A percentile compares a stretch with the other conserved stretches of the same genome.
phyloP scores from a whole-genome alignment of 1,140 invertebrate species.

The Triops longicaudatus region DNA sequence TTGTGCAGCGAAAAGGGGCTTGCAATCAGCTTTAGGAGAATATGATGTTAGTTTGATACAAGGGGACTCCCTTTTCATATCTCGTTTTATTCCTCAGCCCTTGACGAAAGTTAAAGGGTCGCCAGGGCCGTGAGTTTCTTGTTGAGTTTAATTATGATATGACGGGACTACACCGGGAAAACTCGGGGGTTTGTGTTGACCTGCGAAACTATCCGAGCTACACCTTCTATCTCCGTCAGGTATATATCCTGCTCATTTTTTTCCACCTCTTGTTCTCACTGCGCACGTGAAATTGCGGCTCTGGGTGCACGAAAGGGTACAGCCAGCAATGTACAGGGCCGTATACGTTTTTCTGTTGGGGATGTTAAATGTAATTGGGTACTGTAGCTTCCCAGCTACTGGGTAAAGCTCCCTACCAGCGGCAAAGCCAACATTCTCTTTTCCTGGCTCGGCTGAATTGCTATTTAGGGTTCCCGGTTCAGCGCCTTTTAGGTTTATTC shows the following conservation, averaged over 20 bases:
- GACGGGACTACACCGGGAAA: too few relatives aligned
- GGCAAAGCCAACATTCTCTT: not conserved
- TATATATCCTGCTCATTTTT: not conserved
- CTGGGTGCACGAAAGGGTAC: not conserved
- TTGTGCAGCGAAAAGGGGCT: constrained; percentile 11
- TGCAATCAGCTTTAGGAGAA: not conserved
- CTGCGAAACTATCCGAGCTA: too few relatives aligned
- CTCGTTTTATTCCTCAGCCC: not conserved
- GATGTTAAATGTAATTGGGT: not conserved
- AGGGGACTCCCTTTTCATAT: not conserved
- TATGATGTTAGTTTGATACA: not conserved
- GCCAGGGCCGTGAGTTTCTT: too few relatives aligned
- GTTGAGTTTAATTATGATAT: too few relatives aligned
- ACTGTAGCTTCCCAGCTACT: not conserved
- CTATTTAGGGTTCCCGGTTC: constrained; percentile 14
- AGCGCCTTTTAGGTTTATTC: not conserved
- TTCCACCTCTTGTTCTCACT: not conserved
- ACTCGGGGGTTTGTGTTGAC: too few relatives aligned
- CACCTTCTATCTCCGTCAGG: too few relatives aligned
- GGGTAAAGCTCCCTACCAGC: not conserved
- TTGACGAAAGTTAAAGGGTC: not conserved
- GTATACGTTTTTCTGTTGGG: not conserved
- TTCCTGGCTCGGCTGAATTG: not conserved
- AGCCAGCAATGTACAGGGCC: not conserved
- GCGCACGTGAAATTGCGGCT: not conserved